Evolutionary conservation across 2,888 invertebrate genomes (phyloP).

Genomic region (Hylaea fasciaria): DNA sequence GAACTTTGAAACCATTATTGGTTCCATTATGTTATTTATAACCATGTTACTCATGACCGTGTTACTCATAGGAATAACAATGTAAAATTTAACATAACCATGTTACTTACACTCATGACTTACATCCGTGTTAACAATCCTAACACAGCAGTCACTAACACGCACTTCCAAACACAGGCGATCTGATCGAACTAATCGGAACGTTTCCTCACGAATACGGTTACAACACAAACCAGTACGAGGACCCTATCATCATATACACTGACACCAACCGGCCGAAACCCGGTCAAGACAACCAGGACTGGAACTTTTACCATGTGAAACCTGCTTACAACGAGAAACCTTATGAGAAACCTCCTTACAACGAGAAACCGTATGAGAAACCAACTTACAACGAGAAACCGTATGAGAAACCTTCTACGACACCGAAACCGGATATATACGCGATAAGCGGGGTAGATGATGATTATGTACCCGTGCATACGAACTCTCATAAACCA

Average conservation of each 20-base stretch:
- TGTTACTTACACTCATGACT: not conserved
- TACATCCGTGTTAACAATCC: not conserved
- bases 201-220: slow-evolving; percentile 80
- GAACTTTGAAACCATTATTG: too few relatives aligned
- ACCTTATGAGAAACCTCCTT: slow-evolving; percentile 32
- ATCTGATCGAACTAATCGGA: slow-evolving; percentile 80
- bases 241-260: slow-evolving; percentile 80
- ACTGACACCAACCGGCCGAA: slow-evolving; percentile 72
- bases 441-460: slow-evolving; percentile 54
- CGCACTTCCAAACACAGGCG: slow-evolving; percentile 71
- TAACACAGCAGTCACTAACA: slow-evolving; percentile 44
- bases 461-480: slow-evolving; percentile 80
- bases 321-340: slow-evolving; percentile 81
- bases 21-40: not conserved
- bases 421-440: slow-evolving; percentile 20
- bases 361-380: slow-evolving; percentile 56
- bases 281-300: slow-evolving; percentile 52
- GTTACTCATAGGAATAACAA: not conserved
- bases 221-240: slow-evolving; percentile 77
- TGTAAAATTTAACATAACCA: not conserved
- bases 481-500: slow-evolving; percentile 61
- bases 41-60: not conserved
- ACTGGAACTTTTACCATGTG: slow-evolving; percentile 74
- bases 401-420: slow-evolving; percentile 36
- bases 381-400: slow-evolving; percentile 74